phyloP scores from a whole-genome alignment of 2,113 vertebrate genomes.

The Callipepla squamata region DNA sequence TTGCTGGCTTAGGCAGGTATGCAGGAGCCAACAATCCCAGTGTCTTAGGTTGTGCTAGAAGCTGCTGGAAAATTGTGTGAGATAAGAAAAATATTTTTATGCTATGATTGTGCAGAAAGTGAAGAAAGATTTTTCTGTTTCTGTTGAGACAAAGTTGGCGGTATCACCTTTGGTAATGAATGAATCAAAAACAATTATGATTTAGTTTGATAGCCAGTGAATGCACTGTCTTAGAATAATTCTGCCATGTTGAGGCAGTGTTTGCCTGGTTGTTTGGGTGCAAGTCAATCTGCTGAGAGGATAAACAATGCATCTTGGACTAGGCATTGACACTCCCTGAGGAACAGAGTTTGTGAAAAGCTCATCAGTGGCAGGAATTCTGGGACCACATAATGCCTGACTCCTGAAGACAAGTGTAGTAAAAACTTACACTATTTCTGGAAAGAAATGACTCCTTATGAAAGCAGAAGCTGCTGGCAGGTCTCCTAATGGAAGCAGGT shows the following conservation, averaged over 20 bases:
- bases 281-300: neutral
- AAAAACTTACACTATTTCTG: neutral
- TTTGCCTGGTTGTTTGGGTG: neutral
- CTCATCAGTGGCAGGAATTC: neutral
- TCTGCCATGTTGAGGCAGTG: neutral
- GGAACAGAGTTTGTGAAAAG: neutral
- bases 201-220: neutral
- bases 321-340: neutral
- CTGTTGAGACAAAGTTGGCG: neutral
- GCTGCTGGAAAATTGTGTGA: neutral
- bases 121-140: neutral
- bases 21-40: neutral
- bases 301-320: neutral
- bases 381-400: neutral
- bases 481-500: neutral
- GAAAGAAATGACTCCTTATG: neutral
- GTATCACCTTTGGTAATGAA: neutral
- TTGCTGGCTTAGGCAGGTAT: neutral
- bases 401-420: neutral
- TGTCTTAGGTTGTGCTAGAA: neutral
- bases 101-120: neutral
- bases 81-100: neutral
- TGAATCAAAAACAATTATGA: neutral
- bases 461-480: neutral
- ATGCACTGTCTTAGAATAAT: neutral